Conservation (phyloP, 1,140 invertebrate genomes). For the Sitophilus oryzae region DNA sequence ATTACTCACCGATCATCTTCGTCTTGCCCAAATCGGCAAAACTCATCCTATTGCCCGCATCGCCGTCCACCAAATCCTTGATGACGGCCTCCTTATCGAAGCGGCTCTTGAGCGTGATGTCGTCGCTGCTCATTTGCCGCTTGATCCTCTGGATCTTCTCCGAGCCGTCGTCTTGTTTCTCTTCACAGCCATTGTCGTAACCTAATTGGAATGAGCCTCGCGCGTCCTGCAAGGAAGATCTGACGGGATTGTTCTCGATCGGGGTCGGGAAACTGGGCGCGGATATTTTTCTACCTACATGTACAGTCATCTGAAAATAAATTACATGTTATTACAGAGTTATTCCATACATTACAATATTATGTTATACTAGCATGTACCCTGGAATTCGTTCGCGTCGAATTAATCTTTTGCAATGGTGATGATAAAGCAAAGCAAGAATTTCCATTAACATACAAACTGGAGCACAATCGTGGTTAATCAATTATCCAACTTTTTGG, state of each 20-base stretch:
- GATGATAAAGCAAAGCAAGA: no score
- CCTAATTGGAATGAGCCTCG: constrained; percentile 64
- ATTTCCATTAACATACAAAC: no score
- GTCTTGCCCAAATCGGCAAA: constrained; percentile 64
- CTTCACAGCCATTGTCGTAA: constrained; percentile 54
- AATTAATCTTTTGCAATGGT: no score
- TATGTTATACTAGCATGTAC: no score
- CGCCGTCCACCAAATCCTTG: constrained; percentile 36
- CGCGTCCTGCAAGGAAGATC: constrained; percentile 69
- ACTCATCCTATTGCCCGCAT: constrained; percentile 55
- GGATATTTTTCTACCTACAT: constrained; percentile 54
- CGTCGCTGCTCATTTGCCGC: constrained; percentile 52
- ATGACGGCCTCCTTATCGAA: constrained; percentile 36
- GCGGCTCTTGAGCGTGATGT: constrained; percentile 43
- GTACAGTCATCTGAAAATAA: constrained; percentile 48
- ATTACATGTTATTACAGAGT: background rate
- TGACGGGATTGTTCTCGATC: constrained; percentile 44
- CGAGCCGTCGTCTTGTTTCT: constrained; percentile 51
- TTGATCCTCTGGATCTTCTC: constrained; percentile 53
- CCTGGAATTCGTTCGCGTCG: no score
- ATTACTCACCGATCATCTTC: constrained; percentile 35
- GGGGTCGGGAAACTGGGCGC: constrained; percentile 46
- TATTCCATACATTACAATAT: no score
- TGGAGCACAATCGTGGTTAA: no score
- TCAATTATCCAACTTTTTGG: no score